Base-by-base conservation (phyloP, 2,797 vertebrate genomes). In the Oreochromis mossambicus region DNA sequence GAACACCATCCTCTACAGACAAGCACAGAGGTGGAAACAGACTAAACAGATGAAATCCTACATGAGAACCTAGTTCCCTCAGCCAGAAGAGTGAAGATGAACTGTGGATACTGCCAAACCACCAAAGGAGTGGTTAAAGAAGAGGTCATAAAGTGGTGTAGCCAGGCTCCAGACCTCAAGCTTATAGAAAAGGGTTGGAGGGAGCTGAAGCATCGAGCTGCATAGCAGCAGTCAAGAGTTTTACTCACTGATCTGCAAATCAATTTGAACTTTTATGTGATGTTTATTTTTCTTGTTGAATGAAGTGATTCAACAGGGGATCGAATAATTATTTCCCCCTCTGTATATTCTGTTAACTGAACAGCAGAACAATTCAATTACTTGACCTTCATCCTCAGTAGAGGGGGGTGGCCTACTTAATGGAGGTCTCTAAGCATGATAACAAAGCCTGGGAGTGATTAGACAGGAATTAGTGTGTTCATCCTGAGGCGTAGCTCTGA, bases 341-440 rank as follows among this genome's bases (percentile, higher is more conserved):
- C 3, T 36, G 29, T 21, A 24, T 29, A 36, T 3, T 76, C 48
- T 83, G 38, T 76, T 75, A 7, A 63, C 48, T 84, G 66, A 10
- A 82, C 55, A 56, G 19, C 58, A 84, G 68, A 50, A 19, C 68
- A 75, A 75, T 75, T 32, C 26, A 75, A 83, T 73, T 29, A n/a
- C 77, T 84, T 41, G 68, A 84, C 85, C 89, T 88, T 86, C 86
- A 91, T 91, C 90, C 88, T 89, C 92, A 90, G 87, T 89, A 94
- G 91, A 93, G 24, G 68, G 19, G 41, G 91, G 86, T 80, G 32
- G 81, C 80, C 87, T 77, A 8, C 85, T 93, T 89, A 88, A 88
- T 26, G 87, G 90, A 48, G 87, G 73, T 54, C 80, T 88, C 7
- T 36, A 56, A 48, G 26, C 70, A 75, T 75, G 26, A 75, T 75